These are phyloP conservation scores for Manis crassicaudata DNA, from an alignment of 2,797 vertebrate genomes.

Conservation along the genomic window DNA sequence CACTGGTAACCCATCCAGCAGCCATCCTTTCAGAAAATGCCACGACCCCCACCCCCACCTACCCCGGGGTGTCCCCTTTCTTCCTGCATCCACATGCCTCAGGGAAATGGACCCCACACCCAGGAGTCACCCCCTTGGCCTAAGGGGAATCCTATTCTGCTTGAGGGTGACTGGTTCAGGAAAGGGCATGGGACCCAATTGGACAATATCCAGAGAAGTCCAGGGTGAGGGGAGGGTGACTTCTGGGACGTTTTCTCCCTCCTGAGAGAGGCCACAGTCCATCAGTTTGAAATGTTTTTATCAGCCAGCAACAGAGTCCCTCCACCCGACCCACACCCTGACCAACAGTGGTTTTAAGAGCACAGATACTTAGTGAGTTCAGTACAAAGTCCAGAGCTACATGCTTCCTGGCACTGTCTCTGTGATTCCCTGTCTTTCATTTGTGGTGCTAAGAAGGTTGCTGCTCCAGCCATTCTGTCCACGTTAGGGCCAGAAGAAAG, in stretches of 20 bases:
- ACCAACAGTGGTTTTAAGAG: neutral
- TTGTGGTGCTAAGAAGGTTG: neutral
- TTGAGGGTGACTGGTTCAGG: neutral
- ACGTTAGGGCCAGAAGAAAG: neutral
- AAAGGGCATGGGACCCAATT: neutral
- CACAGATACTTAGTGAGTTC: neutral
- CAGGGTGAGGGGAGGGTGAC: neutral
- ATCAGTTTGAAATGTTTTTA: neutral
- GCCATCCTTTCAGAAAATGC: neutral
- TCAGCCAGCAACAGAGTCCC: neutral
- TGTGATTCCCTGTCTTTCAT: neutral
- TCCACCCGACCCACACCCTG: fast-evolving
- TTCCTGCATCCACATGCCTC: neutral
- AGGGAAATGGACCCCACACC: neutral
- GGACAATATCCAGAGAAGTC: neutral
- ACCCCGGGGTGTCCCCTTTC: neutral
- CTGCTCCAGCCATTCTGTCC: neutral
- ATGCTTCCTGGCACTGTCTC: neutral
- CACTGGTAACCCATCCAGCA: neutral
- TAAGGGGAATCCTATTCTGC: neutral
- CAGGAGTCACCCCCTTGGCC: neutral
- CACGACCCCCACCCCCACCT: fast-evolving
- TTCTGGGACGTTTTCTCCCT: neutral
- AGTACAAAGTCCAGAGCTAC: neutral
- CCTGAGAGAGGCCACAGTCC: neutral